Conservation (phyloP, 37 sponge, comb jelly and placozoan species). For the Theonella swinhoei region DNA sequence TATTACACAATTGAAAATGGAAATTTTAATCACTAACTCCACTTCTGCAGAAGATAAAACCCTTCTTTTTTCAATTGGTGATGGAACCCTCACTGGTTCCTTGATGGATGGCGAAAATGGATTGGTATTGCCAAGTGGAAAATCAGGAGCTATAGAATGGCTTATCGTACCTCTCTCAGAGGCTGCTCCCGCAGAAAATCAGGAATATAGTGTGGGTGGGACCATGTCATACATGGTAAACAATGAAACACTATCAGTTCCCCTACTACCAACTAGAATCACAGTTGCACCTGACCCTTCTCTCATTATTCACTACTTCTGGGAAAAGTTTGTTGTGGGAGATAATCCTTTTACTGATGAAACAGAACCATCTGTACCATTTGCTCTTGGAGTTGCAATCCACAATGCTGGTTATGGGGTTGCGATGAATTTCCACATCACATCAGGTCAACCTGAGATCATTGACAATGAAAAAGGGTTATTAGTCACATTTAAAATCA, state of each 20-base stretch:
- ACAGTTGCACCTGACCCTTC: conserved; percentile 38
- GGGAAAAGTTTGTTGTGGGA: conserved; percentile 22
- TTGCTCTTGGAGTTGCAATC: conserved; percentile 43
- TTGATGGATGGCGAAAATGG: not conserved
- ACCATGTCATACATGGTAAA: conserved; percentile 6
- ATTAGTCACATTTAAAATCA: conserved; percentile 35
- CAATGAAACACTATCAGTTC: conserved; percentile 26
- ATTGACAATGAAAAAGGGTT: conserved; percentile 54
- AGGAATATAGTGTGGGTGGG: conserved; percentile 23
- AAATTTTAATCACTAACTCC: conserved; percentile 18
- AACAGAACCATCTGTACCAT: conserved; percentile 45
- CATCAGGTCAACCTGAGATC: conserved; percentile 47
- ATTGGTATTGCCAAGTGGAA: conserved; percentile 24
- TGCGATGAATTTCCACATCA: conserved; percentile 11
- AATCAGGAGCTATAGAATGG: conserved; percentile 31
- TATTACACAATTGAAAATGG: conserved; percentile 4
- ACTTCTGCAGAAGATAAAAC: not conserved
- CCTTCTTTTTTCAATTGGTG: conserved; percentile 25
- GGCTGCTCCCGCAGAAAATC: conserved; percentile 35
- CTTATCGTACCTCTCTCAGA: conserved; percentile 39
- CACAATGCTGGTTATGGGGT: conserved; percentile 39
- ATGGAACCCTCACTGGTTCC: conserved; percentile 28
- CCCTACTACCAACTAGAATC: conserved; percentile 36
- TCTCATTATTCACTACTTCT: conserved; percentile 45
- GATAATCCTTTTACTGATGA: conserved; percentile 46